Conservation (phyloP, 2,113 vertebrate species). For the Pyrgilauda ruficollis region DNA sequence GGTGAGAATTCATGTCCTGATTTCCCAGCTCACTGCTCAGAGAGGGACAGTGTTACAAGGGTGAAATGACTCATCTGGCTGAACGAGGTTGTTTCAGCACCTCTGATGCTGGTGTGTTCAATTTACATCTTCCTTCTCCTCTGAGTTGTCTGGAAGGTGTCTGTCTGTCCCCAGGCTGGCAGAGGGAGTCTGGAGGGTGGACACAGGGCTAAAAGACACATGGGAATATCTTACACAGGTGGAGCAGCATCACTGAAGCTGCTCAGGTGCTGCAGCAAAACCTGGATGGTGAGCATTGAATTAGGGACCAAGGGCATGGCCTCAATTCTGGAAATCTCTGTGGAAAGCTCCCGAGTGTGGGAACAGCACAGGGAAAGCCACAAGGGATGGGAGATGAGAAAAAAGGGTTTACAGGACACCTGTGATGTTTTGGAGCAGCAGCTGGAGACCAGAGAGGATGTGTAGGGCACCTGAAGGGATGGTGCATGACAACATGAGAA, state of each 20-base stretch:
- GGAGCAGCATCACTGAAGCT: background rate
- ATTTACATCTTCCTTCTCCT: background rate
- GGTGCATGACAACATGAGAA: rapidly evolving
- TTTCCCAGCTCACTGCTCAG: constrained; percentile 7
- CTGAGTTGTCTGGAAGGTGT: background rate
- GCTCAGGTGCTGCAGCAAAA: background rate
- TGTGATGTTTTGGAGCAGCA: background rate
- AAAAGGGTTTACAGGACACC: background rate
- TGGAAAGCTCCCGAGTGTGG: background rate
- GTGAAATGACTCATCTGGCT: background rate
- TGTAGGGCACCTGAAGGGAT: background rate
- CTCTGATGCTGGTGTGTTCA: background rate
- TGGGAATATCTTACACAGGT: background rate
- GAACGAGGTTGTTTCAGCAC: background rate
- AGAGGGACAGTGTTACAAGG: rapidly evolving
- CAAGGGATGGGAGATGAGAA: background rate
- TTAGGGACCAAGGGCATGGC: background rate
- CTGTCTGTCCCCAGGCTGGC: background rate
- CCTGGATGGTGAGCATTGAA: rapidly evolving
- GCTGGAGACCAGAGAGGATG: background rate
- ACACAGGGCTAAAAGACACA: background rate
- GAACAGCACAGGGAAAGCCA: background rate
- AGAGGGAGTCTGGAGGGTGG: background rate
- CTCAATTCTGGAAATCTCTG: background rate
- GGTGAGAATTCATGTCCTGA: background rate